phyloP scores from a whole-genome alignment of 2,113 vertebrate species.

The Alethe diademata region DNA sequence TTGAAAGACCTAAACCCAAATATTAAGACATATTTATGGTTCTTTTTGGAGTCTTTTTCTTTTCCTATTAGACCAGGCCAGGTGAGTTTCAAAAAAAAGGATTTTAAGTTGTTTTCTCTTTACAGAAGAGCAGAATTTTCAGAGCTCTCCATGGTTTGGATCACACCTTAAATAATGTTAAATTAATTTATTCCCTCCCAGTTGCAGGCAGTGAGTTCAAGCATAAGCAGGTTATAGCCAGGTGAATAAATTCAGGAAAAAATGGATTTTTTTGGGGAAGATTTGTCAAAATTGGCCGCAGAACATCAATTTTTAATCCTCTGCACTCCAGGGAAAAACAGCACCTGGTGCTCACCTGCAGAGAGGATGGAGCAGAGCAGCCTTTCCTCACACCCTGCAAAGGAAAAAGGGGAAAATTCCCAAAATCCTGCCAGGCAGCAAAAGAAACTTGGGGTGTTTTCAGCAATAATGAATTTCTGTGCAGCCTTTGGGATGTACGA shows the following conservation, averaged over 20 bases:
- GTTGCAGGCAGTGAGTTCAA: neutral
- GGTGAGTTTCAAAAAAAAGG: neutral
- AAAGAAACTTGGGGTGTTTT: fast-evolving
- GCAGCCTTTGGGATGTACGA: fast-evolving
- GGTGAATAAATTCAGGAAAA: neutral
- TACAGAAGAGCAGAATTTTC: slow-evolving; percentile 1
- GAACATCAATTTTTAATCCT: neutral
- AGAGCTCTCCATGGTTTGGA: neutral
- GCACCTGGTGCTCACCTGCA: neutral
- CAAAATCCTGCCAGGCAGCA: neutral
- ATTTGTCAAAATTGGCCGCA: neutral
- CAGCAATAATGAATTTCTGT: neutral
- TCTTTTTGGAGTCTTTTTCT: fast-evolving
- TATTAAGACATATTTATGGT: neutral
- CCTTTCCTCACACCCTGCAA: neutral
- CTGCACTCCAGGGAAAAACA: fast-evolving
- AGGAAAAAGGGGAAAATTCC: neutral
- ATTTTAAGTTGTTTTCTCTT: neutral
- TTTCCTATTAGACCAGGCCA: neutral
- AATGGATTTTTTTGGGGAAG: neutral
- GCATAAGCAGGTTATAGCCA: neutral
- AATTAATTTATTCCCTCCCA: neutral
- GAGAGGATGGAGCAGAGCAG: neutral
- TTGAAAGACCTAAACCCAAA: neutral
- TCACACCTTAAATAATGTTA: neutral